A percentile compares a stretch with the other conserved stretches of the same genome.
These are phyloP conservation scores for Cyrtorhinus lividipennis DNA, from an alignment of 1,140 invertebrate species.

Conservation along the genomic window DNA sequence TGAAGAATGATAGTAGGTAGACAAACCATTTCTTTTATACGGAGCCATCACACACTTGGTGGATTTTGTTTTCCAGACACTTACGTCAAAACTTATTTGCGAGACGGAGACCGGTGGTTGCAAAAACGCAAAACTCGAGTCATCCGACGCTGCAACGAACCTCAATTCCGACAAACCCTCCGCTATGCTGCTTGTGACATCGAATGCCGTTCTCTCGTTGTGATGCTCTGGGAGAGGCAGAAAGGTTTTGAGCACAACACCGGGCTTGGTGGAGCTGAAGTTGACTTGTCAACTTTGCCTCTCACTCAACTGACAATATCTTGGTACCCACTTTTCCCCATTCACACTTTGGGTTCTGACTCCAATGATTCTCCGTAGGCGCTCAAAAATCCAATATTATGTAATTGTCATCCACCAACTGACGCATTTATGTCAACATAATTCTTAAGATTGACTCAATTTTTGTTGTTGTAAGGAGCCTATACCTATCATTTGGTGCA, in stretches of 20 bases:
- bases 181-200: conserved; percentile 74
- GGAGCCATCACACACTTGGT: too few species aligned
- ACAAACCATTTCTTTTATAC: too few species aligned
- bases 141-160: conserved; percentile 59
- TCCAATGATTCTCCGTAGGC: conserved; percentile 47
- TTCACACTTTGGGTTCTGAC: conserved; percentile 50
- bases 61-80: conserved; percentile 46
- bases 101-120: conserved; percentile 69
- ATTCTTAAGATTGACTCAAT: background rate
- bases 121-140: conserved; percentile 83
- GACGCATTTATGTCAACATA: background rate
- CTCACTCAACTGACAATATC: conserved; percentile 59
- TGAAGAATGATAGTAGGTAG: too few species aligned
- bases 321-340: conserved; percentile 82
- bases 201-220: conserved; percentile 64
- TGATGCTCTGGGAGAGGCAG: conserved; percentile 79
- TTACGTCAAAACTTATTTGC: conserved; percentile 87
- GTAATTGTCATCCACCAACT: background rate
- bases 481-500: background rate
- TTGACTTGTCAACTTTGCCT: conserved; percentile 62
- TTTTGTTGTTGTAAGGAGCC: background rate
- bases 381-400: background rate
- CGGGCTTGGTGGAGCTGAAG: conserved; percentile 64
- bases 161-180: conserved; percentile 72
- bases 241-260: conserved; percentile 76